Evolutionary conservation across 2,888 invertebrate genomes (phyloP), one percentile per base, ranked within the genome.

Genomic region (Cantharis nigra): DNA sequence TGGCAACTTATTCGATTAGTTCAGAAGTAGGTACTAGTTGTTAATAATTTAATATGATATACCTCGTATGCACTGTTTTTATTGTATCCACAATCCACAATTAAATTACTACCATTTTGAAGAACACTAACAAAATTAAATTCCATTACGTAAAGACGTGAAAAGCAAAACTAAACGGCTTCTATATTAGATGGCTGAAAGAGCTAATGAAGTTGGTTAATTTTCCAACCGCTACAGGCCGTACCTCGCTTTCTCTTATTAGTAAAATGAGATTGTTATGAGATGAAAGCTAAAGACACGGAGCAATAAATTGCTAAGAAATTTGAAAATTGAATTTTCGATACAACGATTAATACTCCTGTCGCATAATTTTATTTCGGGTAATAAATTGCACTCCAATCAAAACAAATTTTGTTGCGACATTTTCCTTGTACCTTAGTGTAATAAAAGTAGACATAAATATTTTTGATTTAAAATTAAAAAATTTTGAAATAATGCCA

Each of bases 191-290:
- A 76, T 70, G 77, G 77, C 65, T 69, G 73, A 73, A 62, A 26
- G 62, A 69, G 73, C 74, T 77, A 77, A 77, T 77, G 72, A 77
- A 73, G 74, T 77, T 73, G 73, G 77, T 77, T 77, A 77, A 77
- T 77, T 77, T 77, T 23, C 16, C 70, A 65, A 74, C 77, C 74
- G 74, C 77, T 70, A 71, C 63, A 70, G 77, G 77, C 77, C 28
- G 67, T 70, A 71, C 77, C 73, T 77, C 70, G 71, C 71, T 65
- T 70, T 70, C 77, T 71, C 74, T 74, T 77, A 74, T 77, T 74
- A 63, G 63, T 69, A 71, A 70, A 77, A 77, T 77, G 73, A 77
- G 74, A 71, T 77, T 77, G 74, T 77, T 74, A 71, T 70, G 67
- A 77, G 74, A 77, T 77, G 77, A 77, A 77, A 77, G 74, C 74